Evolutionary conservation across 2,113 vertebrate genomes (phyloP).

Genomic region (Pygoscelis adeliae): DNA sequence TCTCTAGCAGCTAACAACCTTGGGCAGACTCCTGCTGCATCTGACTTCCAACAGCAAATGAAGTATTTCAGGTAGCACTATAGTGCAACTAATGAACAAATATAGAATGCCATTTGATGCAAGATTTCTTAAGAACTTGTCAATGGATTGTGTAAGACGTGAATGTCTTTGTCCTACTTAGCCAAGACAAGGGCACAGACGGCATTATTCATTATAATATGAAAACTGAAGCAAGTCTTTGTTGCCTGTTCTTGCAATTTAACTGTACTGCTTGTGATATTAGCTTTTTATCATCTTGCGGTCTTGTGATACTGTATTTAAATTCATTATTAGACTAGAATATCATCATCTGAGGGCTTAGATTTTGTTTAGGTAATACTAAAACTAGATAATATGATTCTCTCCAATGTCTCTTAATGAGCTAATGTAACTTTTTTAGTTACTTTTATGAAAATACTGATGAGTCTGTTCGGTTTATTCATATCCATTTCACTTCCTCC

Average conservation of each 20-base stretch:
- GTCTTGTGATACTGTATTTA: background rate
- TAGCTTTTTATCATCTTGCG: background rate
- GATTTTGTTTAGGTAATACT: background rate
- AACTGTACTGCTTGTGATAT: background rate
- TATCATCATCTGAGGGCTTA: background rate
- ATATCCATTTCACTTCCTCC: background rate
- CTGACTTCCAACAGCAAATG: background rate
- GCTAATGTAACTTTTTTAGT: background rate
- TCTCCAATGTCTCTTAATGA: background rate
- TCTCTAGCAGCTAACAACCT: background rate
- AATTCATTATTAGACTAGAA: background rate
- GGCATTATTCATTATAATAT: background rate
- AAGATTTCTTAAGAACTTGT: background rate
- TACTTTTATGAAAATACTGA: background rate
- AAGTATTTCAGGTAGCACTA: background rate
- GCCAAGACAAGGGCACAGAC: background rate
- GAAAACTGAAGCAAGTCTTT: constrained; percentile 2
- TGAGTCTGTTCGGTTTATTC: background rate
- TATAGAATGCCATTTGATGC: background rate
- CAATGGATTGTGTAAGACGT: background rate
- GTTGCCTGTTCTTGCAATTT: background rate
- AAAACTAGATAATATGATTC: background rate
- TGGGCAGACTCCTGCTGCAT: background rate
- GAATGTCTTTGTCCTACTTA: constrained; percentile 18
- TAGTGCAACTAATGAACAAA: background rate